A percentile compares a stretch with the other conserved stretches of the same genome.
phyloP scores from a whole-genome alignment of 2,113 vertebrate genomes.

The Apistogramma diplotaenia region DNA sequence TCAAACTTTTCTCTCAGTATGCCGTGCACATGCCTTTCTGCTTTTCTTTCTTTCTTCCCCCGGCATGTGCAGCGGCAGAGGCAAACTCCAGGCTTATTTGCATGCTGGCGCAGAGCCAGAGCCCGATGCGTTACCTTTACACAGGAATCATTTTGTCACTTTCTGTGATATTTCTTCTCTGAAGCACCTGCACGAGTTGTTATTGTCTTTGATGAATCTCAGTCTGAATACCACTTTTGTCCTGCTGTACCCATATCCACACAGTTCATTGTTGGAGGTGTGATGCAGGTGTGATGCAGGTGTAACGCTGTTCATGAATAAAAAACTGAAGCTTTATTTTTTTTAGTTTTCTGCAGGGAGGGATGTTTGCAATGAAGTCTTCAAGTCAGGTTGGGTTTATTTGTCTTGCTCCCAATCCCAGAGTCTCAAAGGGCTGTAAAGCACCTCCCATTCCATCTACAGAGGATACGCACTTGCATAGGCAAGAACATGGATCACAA shows the following conservation, averaged over 20 bases:
- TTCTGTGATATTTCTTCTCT: neutral
- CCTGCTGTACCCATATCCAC: neutral
- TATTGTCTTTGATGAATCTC: neutral
- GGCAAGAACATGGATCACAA: neutral
- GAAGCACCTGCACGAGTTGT: neutral
- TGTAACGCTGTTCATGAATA: neutral
- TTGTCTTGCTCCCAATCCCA: conserved; percentile 4
- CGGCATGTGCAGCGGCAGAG: conserved; percentile 23
- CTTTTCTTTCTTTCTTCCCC: conserved; percentile 28
- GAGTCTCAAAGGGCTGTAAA: neutral
- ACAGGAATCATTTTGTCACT: neutral
- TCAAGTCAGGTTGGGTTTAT: neutral
- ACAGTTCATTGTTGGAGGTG: neutral
- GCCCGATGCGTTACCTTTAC: conserved; percentile 21
- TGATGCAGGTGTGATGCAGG: conserved; percentile 2
- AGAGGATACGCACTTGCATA: neutral
- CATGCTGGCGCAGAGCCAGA: conserved; percentile 43
- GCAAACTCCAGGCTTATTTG: conserved; percentile 41
- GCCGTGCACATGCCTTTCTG: conserved; percentile 38
- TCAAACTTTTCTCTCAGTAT: conserved; percentile 66
- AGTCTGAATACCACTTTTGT: neutral
- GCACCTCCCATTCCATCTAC: neutral
- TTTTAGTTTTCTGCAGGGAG: neutral
- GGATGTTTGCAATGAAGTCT: neutral
- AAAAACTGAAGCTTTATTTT: neutral